phyloP scores from a whole-genome alignment of 2,797 vertebrate species.

The Gallinago stenura region DNA sequence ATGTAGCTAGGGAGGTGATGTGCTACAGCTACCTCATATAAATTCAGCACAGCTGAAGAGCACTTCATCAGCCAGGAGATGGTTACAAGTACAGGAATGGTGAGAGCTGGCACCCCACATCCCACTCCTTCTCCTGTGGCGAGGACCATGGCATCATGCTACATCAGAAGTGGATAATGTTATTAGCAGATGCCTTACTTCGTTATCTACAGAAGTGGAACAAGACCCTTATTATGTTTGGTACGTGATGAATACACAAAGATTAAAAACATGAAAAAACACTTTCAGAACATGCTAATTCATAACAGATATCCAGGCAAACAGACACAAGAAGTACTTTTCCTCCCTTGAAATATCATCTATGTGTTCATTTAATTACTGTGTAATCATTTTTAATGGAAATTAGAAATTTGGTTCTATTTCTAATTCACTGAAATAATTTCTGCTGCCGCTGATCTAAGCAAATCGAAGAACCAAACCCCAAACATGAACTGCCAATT shows the following conservation, averaged over 20 bases:
- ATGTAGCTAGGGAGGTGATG: neutral
- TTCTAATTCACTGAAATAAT: neutral
- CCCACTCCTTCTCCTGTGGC: neutral
- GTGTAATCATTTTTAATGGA: neutral
- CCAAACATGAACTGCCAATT: neutral
- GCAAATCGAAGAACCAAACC: neutral
- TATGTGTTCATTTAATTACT: neutral
- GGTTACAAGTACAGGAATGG: accelerated
- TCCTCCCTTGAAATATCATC: neutral
- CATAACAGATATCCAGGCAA: neutral
- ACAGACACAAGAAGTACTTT: neutral
- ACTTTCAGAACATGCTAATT: neutral
- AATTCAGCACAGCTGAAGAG: neutral
- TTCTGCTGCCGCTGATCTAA: neutral
- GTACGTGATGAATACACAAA: neutral
- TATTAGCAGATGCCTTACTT: neutral
- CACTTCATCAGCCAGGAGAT: neutral
- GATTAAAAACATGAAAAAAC: neutral
- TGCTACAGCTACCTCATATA: neutral
- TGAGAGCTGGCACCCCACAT: neutral
- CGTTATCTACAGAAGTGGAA: neutral
- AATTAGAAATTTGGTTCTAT: neutral
- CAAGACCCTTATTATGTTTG: neutral
- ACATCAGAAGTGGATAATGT: neutral
- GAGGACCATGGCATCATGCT: neutral